Evolutionary conservation across 2,797 vertebrate genomes (phyloP), one percentile per base, ranked within the genome.

Genomic region (Argentina silus): DNA sequence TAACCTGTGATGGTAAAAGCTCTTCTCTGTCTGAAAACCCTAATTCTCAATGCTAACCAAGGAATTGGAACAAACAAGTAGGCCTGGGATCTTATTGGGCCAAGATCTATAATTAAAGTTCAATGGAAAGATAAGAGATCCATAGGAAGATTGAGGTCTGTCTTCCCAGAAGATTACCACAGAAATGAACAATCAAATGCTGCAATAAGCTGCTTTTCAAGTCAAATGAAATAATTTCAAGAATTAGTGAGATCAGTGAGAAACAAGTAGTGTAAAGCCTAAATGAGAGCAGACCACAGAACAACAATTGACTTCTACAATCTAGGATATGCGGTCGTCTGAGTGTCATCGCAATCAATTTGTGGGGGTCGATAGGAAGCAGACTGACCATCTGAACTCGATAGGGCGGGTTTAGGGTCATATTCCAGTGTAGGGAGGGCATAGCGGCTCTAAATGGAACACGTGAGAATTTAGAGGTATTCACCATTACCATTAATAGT

Each of bases 341-440:
- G 71, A 50, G 77, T 42, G 10, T 44, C 72, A 67, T 19, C 47
- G 14, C 80, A 72, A 82, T 84, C 80, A 73, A 73, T 78, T 83
- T 67, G 60, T 55, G 67, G 67, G 45, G 15, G 83, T 87, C 85
- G 76, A 87, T 87, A 78, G 19, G 60, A 78, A 78, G 76, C 65
- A 69, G 70, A 84, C 75, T 75, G 68, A 75, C 70, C 51, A 62
- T 68, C 66, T 69, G 43, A 53, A 53, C 73, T 83, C 74, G 0
- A 84, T 82, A 53, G n/a, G 19, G 42, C 19, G 62, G 60, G 67
- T 51, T 12, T 3, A 51, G 50, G 50, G 15, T 51, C 73, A 51
- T 23, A 66, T 48, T 57, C 76, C 15, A 23, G 10, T 42, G 48
- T 51, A 14, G 50, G 14, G 27, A 36, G 27, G 27, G 4, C 27